A percentile compares a stretch with the other conserved stretches of the same genome.
Evolutionary conservation across 2,797 vertebrate genomes (phyloP).

Genomic region (Champsocephalus gunnari): DNA sequence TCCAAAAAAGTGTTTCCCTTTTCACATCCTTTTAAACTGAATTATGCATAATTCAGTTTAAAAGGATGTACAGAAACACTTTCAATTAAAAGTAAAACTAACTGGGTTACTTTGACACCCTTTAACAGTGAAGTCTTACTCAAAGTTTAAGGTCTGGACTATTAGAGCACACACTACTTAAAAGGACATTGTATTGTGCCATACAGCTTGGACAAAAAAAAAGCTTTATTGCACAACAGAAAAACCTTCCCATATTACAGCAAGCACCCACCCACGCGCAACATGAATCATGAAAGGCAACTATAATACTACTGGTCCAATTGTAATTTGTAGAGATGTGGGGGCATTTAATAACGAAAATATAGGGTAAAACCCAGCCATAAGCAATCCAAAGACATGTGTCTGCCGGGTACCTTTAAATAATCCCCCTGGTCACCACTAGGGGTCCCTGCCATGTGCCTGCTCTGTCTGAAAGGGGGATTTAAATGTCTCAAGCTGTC

Average conservation of each 20-base stretch:
- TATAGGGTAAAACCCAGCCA: not conserved
- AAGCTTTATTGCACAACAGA: constrained; percentile 44
- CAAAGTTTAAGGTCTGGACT: not conserved
- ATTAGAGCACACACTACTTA: not conserved
- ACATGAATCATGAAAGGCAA: constrained; percentile 14
- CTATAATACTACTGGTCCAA: not conserved
- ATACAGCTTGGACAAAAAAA: not conserved
- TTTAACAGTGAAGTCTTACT: too few relatives aligned
- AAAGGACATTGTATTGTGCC: constrained; percentile 8
- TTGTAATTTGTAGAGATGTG: not conserved
- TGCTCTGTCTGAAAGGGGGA: constrained; percentile 80
- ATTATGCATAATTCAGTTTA: too few relatives aligned
- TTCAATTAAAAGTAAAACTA: not conserved
- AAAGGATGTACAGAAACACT: too few relatives aligned
- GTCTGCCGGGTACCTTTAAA: constrained; percentile 54
- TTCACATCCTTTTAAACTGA: too few relatives aligned
- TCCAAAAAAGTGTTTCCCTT: too few relatives aligned
- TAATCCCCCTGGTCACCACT: constrained; percentile 63
- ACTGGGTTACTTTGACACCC: not conserved
- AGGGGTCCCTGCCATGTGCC: constrained; percentile 82
- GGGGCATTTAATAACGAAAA: not conserved
- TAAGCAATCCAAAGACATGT: constrained; percentile 11
- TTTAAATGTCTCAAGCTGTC: constrained; percentile 95
- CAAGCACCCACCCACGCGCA: not conserved
- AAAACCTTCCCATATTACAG: not conserved